These are phyloP conservation scores for Allygus modestus DNA, from an alignment of 2,888 invertebrate species.

Conservation along the genomic window DNA sequence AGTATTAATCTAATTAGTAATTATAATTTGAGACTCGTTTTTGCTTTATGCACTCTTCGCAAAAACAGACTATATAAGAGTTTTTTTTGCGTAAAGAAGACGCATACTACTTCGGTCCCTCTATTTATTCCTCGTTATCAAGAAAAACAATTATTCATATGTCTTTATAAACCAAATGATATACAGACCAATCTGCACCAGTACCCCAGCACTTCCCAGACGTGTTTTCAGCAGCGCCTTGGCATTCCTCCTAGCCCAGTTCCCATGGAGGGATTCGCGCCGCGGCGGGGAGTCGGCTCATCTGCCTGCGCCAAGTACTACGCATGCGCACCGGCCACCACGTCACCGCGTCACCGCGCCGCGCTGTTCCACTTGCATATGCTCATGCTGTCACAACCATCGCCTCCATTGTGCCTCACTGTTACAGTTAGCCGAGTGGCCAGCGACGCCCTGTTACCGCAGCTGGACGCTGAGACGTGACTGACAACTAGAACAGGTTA, in stretches of 20 bases:
- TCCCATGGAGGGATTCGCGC: constrained; percentile 20
- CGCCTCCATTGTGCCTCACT: background rate
- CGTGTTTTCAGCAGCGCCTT: background rate
- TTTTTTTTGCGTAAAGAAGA: too few relatives aligned
- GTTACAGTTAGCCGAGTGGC: background rate
- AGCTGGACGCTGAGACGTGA: background rate
- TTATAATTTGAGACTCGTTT: too few relatives aligned
- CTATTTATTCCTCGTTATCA: too few relatives aligned
- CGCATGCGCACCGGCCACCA: background rate
- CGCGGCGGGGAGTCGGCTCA: background rate
- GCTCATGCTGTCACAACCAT: background rate
- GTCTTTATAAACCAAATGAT: too few relatives aligned
- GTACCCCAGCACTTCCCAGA: too few relatives aligned
- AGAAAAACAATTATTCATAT: too few relatives aligned
- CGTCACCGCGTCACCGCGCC: background rate
- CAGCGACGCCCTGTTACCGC: background rate
- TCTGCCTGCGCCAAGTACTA: background rate
- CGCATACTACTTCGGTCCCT: too few relatives aligned
- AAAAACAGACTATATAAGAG: too few relatives aligned
- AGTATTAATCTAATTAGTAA: too few relatives aligned
- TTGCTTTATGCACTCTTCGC: too few relatives aligned
- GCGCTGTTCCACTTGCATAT: background rate
- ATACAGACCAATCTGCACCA: too few relatives aligned
- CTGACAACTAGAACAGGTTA: background rate
- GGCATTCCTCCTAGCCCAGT: constrained; percentile 31